Base-by-base conservation (phyloP, 2,113 vertebrate genomes). In the Hystrix brachyura region DNA sequence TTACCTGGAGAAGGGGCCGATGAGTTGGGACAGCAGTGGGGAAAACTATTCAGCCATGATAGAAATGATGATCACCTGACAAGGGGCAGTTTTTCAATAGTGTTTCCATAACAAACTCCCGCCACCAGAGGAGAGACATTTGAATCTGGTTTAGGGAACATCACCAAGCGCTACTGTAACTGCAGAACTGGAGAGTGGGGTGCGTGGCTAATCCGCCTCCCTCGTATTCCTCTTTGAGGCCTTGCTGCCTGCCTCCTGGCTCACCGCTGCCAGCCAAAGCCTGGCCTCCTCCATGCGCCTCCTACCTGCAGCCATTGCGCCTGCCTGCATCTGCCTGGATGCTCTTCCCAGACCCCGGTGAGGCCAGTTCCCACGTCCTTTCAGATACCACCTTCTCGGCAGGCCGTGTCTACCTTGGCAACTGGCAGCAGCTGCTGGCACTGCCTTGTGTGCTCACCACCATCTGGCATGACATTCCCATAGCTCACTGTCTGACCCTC, bases 141-240 rank as follows among this genome's bases (percentile, higher is more conserved):
- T 64, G 25, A 67, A 48, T 48, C 32, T 25, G 62, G 25, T 4
- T 91, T 51, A 53, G 6, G 43, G 72, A 55, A 21, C 18, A 13
- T 79, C 72, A n/a, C 80, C 53, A 69, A 5, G 32, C 7, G 21
- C 18, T 1, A 4, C 57, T 64, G 7, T 6, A 38, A 38, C 38
- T 62, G n/a, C 7, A n/a, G 62, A 59, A 15, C 53, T 9, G n/a
- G 34, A 51, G 51, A 79, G 7, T 0, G 7, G 32, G 21, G 51
- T 11, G 38, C 38, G 11, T 0, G 11, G 71, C 32, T 13, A 5
- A 38, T 5, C 0, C 0, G 14, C 23, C 57, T 79, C 69, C 60
- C 71, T 18, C 1, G 0, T 4, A 0, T 23, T 14, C 14, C 57
- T 3, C 43, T 48, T 34, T 2, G 21, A 19, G 34, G n/a, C 59